A percentile compares a stretch with the other conserved stretches of the same genome.
phyloP scores from a whole-genome alignment of 2,797 vertebrate genomes.

The Chromis chromis region DNA sequence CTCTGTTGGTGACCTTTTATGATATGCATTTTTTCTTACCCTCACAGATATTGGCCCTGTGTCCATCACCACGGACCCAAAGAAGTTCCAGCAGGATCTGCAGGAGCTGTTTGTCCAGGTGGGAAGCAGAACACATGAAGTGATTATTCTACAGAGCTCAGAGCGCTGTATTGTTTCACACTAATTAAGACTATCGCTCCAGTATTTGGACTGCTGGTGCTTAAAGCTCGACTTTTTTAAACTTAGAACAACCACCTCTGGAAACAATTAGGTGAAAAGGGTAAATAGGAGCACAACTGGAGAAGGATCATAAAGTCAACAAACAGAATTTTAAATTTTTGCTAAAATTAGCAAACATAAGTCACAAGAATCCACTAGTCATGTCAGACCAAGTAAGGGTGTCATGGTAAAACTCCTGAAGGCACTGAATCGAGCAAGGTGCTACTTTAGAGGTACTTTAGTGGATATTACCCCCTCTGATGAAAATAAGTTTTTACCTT shows the following conservation, averaged over 20 bases:
- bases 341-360: background rate
- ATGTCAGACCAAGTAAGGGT: background rate
- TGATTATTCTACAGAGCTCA: conserved; percentile 3
- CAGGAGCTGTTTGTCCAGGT: conserved; percentile 96
- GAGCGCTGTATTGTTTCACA: conserved; percentile 8
- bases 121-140: conserved; percentile 52
- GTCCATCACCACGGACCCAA: conserved; percentile 91
- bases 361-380: background rate
- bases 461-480: background rate
- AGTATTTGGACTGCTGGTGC: background rate
- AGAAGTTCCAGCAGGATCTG: conserved; percentile 91
- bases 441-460: background rate
- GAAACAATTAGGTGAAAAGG: background rate
- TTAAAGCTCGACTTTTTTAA: background rate
- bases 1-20: conserved; percentile 18
- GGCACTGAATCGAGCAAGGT: background rate
- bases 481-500: too few relatives aligned
- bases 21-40: conserved; percentile 24
- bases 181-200: background rate
- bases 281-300: background rate
- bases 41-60: conserved; percentile 91
- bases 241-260: conserved; percentile 4
- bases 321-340: background rate
- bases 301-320: conserved; percentile 9
- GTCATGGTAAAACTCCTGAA: background rate